A percentile compares a stretch with the other conserved stretches of the same genome.
These are phyloP conservation scores for Hydropotes inermis DNA, from an alignment of 2,113 vertebrate species.

Conservation along the genomic window DNA sequence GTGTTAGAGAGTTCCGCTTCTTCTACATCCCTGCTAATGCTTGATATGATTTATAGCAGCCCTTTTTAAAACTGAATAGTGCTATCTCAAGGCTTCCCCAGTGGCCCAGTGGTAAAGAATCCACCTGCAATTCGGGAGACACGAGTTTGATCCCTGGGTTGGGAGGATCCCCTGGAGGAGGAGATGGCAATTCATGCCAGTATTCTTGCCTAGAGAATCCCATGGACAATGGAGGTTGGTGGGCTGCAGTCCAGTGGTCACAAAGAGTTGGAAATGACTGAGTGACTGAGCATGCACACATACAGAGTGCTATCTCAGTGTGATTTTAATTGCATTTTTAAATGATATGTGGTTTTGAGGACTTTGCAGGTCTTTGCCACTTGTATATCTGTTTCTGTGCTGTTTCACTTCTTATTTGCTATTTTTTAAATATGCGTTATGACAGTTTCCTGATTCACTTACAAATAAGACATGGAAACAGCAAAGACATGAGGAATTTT, in stretches of 20 bases:
- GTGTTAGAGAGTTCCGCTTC: background rate
- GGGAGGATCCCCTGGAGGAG: background rate
- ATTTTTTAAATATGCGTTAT: background rate
- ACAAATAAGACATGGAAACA: background rate
- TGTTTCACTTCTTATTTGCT: background rate
- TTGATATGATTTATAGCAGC: background rate
- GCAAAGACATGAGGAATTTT: background rate
- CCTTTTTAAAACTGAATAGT: background rate
- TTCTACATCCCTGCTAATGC: background rate
- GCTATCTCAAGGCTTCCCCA: background rate
- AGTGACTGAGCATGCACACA: background rate
- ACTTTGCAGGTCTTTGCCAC: background rate
- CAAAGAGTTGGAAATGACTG: background rate
- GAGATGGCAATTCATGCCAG: background rate
- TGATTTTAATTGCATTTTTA: background rate
- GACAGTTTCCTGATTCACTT: background rate
- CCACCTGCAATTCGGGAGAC: background rate
- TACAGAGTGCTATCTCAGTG: background rate
- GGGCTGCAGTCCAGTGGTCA: background rate
- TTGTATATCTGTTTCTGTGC: background rate
- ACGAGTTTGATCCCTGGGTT: background rate
- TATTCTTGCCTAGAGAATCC: background rate
- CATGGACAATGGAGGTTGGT: background rate
- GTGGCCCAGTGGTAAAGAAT: background rate
- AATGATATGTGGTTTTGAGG: background rate